Conservation (phyloP, 2,113 vertebrate genomes). For the Bothrops jararaca region DNA sequence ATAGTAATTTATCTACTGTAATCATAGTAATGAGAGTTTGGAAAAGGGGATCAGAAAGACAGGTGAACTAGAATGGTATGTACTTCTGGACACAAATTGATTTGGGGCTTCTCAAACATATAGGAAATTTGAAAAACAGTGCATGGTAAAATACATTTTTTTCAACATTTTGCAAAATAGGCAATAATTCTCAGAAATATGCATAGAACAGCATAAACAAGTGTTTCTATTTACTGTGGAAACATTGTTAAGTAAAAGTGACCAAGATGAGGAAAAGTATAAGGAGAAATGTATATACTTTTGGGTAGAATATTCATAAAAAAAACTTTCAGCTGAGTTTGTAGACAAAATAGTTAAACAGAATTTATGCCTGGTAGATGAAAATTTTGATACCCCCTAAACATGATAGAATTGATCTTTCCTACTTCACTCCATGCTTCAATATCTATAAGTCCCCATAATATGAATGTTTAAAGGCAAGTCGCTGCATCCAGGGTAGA, state of each 20-base stretch:
- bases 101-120: background rate
- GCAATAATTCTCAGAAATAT: background rate
- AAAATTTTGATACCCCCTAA: background rate
- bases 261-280: background rate
- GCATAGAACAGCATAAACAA: background rate
- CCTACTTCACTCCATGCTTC: background rate
- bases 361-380: background rate
- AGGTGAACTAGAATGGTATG: background rate
- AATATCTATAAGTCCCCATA: background rate
- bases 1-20: background rate
- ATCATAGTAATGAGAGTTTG: background rate
- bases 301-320: background rate
- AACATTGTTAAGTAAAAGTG: background rate
- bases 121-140: background rate
- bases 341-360: background rate
- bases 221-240: background rate
- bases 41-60: background rate
- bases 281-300: background rate
- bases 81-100: background rate
- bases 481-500: background rate
- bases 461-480: background rate
- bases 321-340: background rate
- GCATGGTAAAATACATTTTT: background rate
- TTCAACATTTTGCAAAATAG: background rate
- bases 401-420: background rate